phyloP scores from a whole-genome alignment of 2,888 invertebrate genomes.

The Aphelenchoides bicaudatus region DNA sequence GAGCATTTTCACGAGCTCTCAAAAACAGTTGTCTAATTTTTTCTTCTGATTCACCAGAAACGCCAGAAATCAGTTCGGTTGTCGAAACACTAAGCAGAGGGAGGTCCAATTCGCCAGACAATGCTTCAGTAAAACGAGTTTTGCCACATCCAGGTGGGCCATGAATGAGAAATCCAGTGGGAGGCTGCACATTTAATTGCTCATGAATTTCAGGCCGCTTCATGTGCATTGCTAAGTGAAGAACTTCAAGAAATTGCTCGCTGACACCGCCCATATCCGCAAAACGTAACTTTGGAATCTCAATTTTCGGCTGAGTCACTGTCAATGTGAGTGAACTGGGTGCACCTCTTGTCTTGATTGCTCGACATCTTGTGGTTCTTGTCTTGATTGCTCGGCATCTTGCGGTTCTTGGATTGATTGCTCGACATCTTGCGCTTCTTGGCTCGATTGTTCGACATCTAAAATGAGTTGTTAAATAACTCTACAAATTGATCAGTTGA shows the following conservation, averaged over 20 bases:
- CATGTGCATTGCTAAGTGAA: constrained; percentile 69
- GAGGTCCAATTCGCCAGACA: constrained; percentile 69
- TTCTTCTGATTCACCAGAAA: constrained; percentile 92
- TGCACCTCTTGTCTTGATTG: too few relatives aligned
- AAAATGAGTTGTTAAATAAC: too few relatives aligned
- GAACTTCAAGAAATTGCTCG: constrained; percentile 41
- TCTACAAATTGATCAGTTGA: too few relatives aligned
- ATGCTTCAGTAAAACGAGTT: constrained; percentile 41
- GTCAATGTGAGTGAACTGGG: too few relatives aligned
- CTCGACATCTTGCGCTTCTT: too few relatives aligned
- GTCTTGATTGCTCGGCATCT: too few relatives aligned
- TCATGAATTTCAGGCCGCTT: constrained; percentile 84
- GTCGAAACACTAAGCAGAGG: constrained; percentile 82
- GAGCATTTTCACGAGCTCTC: constrained; percentile 67
- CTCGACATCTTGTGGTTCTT: too few relatives aligned
- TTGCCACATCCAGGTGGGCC: constrained; percentile 90
- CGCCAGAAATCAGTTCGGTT: constrained; percentile 85
- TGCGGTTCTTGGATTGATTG: too few relatives aligned
- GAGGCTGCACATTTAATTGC: constrained; percentile 78
- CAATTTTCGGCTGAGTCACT: constrained; percentile 3
- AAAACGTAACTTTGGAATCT: constrained; percentile 13
- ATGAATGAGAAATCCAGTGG: constrained; percentile 83
- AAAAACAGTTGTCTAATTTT: constrained; percentile 85
- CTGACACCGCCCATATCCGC: constrained; percentile 23
- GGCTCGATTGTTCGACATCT: too few relatives aligned